Conservation (phyloP, 2,888 invertebrate species). For the Drosophila macrospina region DNA sequence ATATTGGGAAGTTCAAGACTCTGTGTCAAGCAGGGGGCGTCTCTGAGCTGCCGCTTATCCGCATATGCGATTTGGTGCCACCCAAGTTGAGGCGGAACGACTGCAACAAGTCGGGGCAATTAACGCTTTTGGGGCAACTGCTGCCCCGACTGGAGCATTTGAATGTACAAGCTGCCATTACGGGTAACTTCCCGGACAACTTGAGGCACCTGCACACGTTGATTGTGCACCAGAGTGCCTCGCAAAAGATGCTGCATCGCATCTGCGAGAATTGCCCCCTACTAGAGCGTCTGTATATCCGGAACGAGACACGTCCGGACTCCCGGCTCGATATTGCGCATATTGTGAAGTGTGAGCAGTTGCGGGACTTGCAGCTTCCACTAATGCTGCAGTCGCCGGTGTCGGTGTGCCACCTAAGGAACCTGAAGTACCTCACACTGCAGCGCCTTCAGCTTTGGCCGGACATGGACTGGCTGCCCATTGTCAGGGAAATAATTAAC, state of each 20-base stretch:
- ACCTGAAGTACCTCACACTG: constrained; percentile 41
- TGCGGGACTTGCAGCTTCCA: constrained; percentile 44
- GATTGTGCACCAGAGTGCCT: constrained; percentile 9
- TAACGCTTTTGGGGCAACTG: constrained; percentile 22
- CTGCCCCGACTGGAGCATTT: constrained; percentile 25
- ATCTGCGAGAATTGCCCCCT: constrained; percentile 22
- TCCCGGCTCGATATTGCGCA: constrained; percentile 18
- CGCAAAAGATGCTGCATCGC: constrained; percentile 20
- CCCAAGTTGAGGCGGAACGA: background rate
- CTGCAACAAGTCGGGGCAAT: background rate
- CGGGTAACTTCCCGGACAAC: constrained; percentile 23
- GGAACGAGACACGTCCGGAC: constrained; percentile 1
- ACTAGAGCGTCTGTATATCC: constrained; percentile 23
- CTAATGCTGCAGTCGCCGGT: constrained; percentile 25
- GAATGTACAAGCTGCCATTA: constrained; percentile 1
- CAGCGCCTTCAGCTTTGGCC: constrained; percentile 45
- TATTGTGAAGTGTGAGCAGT: constrained; percentile 23
- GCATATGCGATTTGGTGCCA: constrained; percentile 15
- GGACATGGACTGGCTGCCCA: constrained; percentile 45
- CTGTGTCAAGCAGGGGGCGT: background rate
- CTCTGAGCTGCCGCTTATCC: constrained; percentile 8
- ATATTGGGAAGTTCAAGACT: background rate
- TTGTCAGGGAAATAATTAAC: constrained; percentile 27
- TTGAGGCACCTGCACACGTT: constrained; percentile 6
- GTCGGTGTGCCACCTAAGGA: constrained; percentile 21